phyloP scores from a whole-genome alignment of 2,113 vertebrate genomes.

The Cyprinodon variegatus region DNA sequence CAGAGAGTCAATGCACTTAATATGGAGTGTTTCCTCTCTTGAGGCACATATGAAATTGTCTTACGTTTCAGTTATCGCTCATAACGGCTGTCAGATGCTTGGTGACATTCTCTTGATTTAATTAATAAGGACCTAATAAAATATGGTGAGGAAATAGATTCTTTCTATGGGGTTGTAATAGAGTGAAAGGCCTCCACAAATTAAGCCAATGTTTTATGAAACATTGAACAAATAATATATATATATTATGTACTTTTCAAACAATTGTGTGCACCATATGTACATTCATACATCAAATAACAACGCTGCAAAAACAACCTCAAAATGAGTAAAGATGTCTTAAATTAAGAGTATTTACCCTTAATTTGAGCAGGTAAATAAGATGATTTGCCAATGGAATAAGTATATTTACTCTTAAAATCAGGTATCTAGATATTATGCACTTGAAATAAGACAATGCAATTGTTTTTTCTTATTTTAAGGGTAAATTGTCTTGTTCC shows the following conservation, averaged over 20 bases:
- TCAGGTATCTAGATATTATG: too few species aligned
- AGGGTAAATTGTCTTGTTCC: too few species aligned
- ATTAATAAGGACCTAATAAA: slow-evolving; percentile 75
- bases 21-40: slow-evolving; percentile 65
- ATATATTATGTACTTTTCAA: background rate
- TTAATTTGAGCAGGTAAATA: too few species aligned
- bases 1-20: slow-evolving; percentile 69
- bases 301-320: too few species aligned
- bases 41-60: slow-evolving; percentile 54
- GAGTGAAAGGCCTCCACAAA: slow-evolving; percentile 56
- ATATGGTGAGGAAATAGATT: slow-evolving; percentile 49
- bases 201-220: slow-evolving; percentile 20
- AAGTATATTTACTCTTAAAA: too few species aligned
- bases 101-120: slow-evolving; percentile 71
- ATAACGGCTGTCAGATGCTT: slow-evolving; percentile 71
- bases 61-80: slow-evolving; percentile 71
- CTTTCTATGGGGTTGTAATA: slow-evolving; percentile 50
- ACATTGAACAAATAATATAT: slow-evolving; percentile 36
- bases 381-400: too few species aligned
- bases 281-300: background rate
- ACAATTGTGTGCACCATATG: background rate
- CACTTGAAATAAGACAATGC: too few species aligned
- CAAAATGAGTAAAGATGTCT: too few species aligned
- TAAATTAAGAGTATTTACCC: too few species aligned
- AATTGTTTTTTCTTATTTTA: too few species aligned